Evolutionary conservation across 2,797 vertebrate genomes (phyloP), one percentile per base, ranked within the genome.

Genomic region (Balearica regulorum): DNA sequence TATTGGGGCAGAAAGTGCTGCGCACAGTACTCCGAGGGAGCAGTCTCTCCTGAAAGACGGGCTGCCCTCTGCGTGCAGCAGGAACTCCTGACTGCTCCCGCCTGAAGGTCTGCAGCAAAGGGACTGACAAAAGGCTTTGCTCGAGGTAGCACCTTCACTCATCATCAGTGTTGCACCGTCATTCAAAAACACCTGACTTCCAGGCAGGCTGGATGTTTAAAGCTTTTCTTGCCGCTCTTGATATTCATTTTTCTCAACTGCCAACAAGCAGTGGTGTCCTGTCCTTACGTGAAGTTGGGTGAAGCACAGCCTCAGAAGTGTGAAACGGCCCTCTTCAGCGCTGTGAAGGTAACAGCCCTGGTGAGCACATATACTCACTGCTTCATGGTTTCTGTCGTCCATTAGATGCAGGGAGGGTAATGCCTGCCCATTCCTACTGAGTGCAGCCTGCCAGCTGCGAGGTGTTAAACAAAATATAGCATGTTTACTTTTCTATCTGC

Each of bases 1-100:
- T 92, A 84, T 33, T 85, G 71, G 83, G 53, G 85, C 81, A 90
- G 86, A 92, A 93, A 80, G 37, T 61, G n/a, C 68, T 87, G 57
- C 66, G 65, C 28, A 13, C 10, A 43, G 31, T 37, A 39, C 22
- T 91, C 28, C 0, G 2, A 70, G 24, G 58, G 10, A 76, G 48
- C 46, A 55, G 20, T 11, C 9, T 61, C n/a, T 87, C 55, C 82
- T 43, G n/a, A 65, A 88, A 69, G 70, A 43, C 77, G 55, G 51
- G 25, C 33, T 82, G 73, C 51, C 53, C 65, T 51, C 73, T 62
- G n/a, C 18, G 0, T 25, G 64, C 43, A 66, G 46, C 19, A 22
- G 35, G 25, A 83, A 6, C 41, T 79, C 24, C 77, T 76, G 73
- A 13, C 49, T 60, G 43, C 25, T 78, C 25, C 29, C 2, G 0